Evolutionary conservation across 2,797 vertebrate species (phyloP).

Genomic region (Argya squamiceps): DNA sequence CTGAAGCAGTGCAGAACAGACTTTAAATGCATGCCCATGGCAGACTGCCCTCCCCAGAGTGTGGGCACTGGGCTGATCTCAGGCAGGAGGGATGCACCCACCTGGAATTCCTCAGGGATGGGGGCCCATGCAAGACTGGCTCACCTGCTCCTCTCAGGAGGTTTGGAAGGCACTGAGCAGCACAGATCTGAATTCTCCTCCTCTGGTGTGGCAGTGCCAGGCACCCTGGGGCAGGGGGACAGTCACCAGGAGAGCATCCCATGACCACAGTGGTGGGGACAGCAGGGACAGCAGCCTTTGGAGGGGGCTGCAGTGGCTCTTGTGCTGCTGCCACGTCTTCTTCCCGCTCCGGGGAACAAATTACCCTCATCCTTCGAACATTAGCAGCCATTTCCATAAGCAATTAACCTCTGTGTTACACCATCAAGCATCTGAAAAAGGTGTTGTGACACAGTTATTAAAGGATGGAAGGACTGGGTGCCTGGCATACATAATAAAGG

Average conservation of each 20-base stretch:
- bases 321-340: neutral
- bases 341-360: neutral
- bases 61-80: fast-evolving
- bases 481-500: slow-evolving; percentile 39
- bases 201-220: neutral
- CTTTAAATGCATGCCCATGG: fast-evolving
- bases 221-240: fast-evolving
- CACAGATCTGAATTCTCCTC: fast-evolving
- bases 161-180: neutral
- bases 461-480: slow-evolving; percentile 33
- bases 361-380: slow-evolving; percentile 41
- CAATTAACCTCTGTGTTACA: slow-evolving; percentile 57
- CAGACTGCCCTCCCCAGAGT: fast-evolving
- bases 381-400: slow-evolving; percentile 65
- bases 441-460: slow-evolving; percentile 61
- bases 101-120: neutral
- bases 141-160: fast-evolving
- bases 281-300: neutral
- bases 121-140: neutral
- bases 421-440: slow-evolving; percentile 61
- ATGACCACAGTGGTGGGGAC: fast-evolving
- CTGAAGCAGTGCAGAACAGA: neutral
- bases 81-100: neutral
- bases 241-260: neutral
- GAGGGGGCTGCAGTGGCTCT: neutral